Conservation (phyloP, 2,888 invertebrate genomes). For the Amiota communis region DNA sequence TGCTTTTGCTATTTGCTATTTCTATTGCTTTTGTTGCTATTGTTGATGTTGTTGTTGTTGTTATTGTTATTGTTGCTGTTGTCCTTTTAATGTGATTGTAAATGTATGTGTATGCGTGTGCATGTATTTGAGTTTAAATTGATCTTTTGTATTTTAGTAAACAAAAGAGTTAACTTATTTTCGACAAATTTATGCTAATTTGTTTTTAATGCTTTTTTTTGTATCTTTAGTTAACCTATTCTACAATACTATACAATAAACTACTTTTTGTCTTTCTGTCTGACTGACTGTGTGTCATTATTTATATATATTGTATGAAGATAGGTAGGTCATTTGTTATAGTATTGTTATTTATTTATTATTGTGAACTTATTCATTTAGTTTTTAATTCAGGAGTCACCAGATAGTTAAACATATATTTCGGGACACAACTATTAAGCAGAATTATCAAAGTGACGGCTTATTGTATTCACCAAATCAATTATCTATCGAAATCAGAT, state of each 20-base stretch:
- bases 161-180: slow-evolving; percentile 41
- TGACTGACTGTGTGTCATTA: neutral
- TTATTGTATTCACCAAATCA: too few relatives aligned
- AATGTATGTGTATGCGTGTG: slow-evolving; percentile 11
- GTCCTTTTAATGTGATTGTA: slow-evolving; percentile 2
- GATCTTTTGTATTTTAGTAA: slow-evolving; percentile 43
- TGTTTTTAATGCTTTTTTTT: slow-evolving; percentile 50
- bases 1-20: neutral
- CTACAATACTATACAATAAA: neutral
- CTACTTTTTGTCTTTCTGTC: neutral
- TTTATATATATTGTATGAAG: too few relatives aligned
- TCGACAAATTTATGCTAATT: slow-evolving; percentile 52
- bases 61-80: neutral
- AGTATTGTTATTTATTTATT: too few relatives aligned
- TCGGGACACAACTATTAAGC: too few relatives aligned
- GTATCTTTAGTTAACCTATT: slow-evolving; percentile 7
- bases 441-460: too few relatives aligned
- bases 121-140: slow-evolving; percentile 25
- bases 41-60: neutral
- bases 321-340: too few relatives aligned
- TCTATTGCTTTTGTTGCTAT: neutral
- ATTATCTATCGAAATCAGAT: too few relatives aligned
- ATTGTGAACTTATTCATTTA: too few relatives aligned
- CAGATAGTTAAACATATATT: too few relatives aligned
- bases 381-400: too few relatives aligned